Evolutionary conservation across 1,140 invertebrate genomes (phyloP).

Genomic region (Euwallacea fornicatus): DNA sequence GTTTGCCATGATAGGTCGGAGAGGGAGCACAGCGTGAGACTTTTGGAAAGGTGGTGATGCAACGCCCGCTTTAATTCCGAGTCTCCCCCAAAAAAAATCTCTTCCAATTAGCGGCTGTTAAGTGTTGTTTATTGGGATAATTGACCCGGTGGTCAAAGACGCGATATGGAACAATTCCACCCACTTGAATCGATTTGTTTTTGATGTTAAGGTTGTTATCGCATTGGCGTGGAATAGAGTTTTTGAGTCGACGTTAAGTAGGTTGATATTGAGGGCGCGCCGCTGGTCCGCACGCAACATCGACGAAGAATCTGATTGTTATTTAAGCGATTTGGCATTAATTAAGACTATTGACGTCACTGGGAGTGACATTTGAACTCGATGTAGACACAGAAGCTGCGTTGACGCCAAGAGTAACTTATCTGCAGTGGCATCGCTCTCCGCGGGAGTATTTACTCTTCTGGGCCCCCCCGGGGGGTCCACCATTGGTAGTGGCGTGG

Average conservation of each 20-base stretch:
- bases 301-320: background rate
- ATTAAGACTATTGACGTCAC: conserved; percentile 20
- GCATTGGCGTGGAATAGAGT: too few species aligned
- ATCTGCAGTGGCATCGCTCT: background rate
- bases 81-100: too few species aligned
- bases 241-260: too few species aligned
- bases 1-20: conserved; percentile 4
- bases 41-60: conserved; percentile 13
- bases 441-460: conserved; percentile 1
- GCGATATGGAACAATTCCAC: too few species aligned
- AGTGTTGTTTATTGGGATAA: too few species aligned
- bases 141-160: too few species aligned
- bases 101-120: too few species aligned
- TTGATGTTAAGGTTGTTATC: too few species aligned
- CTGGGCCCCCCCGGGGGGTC: background rate
- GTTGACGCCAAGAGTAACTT: conserved; percentile 1
- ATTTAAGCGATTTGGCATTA: conserved; percentile 20
- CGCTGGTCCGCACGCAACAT: too few species aligned
- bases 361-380: conserved; percentile 10
- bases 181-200: too few species aligned
- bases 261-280: too few species aligned
- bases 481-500: conserved; percentile 11
- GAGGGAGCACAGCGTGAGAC: conserved; percentile 10
- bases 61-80: conserved; percentile 8
- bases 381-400: conserved; percentile 1